phyloP scores from a whole-genome alignment of 1,140 invertebrate species.

The Drosophila auraria region DNA sequence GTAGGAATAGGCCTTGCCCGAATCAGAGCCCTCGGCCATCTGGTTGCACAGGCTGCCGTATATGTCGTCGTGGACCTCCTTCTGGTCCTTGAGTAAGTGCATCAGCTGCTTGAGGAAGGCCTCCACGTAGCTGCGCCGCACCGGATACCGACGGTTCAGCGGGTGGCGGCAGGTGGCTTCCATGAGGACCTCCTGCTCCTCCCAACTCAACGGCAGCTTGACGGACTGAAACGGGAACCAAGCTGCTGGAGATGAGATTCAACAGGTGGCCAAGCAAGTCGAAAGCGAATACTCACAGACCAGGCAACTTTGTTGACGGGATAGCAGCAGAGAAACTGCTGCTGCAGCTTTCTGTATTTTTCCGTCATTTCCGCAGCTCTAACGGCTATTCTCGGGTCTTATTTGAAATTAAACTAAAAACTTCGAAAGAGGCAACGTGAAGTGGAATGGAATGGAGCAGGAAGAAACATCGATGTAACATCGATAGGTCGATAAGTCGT shows the following conservation, averaged over 20 bases:
- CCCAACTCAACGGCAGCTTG: slow-evolving; percentile 58
- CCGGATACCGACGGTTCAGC: slow-evolving; percentile 63
- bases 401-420: background rate
- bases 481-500: background rate
- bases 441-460: background rate
- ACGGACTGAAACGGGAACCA: slow-evolving; percentile 38
- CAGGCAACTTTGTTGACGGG: slow-evolving; percentile 72
- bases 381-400: background rate
- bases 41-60: slow-evolving; percentile 64
- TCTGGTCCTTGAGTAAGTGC: slow-evolving; percentile 53
- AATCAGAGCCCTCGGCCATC: slow-evolving; percentile 4
- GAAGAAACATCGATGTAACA: background rate
- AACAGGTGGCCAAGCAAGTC: slow-evolving; percentile 11
- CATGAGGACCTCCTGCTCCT: slow-evolving; percentile 67
- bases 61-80: slow-evolving; percentile 76
- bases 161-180: slow-evolving; percentile 59
- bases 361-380: slow-evolving; percentile 22
- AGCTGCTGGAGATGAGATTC: background rate
- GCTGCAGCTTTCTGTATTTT: slow-evolving; percentile 63
- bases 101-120: slow-evolving; percentile 77
- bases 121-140: slow-evolving; percentile 71
- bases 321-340: slow-evolving; percentile 76
- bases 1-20: slow-evolving; percentile 44
- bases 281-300: slow-evolving; percentile 53
- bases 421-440: slow-evolving; percentile 6